A percentile compares a stretch with the other conserved stretches of the same genome.
Conservation (phyloP, 2,888 invertebrate genomes). For the Schizaphis graminum region DNA sequence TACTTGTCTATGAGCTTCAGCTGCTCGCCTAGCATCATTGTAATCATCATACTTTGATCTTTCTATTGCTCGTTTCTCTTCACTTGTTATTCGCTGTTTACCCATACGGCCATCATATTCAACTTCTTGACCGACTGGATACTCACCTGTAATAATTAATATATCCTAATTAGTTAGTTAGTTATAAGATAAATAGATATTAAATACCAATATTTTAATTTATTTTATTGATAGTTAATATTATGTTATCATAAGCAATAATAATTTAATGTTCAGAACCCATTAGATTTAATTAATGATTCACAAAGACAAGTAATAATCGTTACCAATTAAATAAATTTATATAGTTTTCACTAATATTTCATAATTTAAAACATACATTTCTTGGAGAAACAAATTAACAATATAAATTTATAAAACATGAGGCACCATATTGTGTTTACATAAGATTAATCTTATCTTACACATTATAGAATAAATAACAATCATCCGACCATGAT, state of each 20-base stretch:
- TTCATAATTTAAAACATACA: background rate
- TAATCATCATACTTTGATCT: conserved; percentile 92
- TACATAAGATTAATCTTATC: conserved; percentile 45
- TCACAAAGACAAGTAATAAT: background rate
- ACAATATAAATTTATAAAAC: background rate
- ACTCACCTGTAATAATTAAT: conserved; percentile 73
- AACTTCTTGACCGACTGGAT: conserved; percentile 91
- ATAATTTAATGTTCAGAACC: background rate
- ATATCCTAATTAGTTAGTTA: conserved; percentile 21
- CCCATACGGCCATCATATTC: conserved; percentile 92
- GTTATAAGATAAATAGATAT: background rate
- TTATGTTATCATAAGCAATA: background rate
- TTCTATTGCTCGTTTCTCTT: conserved; percentile 92
- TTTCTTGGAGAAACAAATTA: background rate
- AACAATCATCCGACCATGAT: conserved; percentile 5
- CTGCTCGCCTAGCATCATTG: conserved; percentile 93
- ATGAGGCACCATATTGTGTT: background rate
- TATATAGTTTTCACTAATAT: background rate
- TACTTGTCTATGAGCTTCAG: conserved; percentile 97
- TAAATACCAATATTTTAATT: background rate
- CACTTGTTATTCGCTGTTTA: conserved; percentile 85
- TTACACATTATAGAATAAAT: background rate
- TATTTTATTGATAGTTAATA: background rate
- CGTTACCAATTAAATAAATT: background rate
- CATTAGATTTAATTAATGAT: background rate